Base-by-base conservation (phyloP, 2,888 invertebrate genomes). In the Hipparchia semele region DNA sequence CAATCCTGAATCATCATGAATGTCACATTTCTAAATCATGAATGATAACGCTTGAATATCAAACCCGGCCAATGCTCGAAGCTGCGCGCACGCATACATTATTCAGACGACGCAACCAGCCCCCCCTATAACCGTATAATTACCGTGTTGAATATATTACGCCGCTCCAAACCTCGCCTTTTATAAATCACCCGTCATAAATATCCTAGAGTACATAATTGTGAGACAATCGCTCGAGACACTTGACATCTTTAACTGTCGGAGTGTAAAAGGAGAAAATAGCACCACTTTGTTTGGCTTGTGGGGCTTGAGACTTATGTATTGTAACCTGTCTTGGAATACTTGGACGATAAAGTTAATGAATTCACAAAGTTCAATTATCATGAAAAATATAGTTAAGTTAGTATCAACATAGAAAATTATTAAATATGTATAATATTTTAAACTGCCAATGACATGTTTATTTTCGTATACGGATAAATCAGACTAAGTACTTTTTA, bases 131-230 rank as follows among this genome's bases (percentile, higher is more conserved):
- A 71, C 82, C 81, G 83, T 88, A 84, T 88, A 88, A 89, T 90
- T 88, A 89, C 86, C 80, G 83, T 81, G 83, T 83, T 79, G 86
- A 87, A 87, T 87, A 87, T 82, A 87, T 87, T 87, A 87, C 81
- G 73, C 72, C 83, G 74, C 73, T 81, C 82, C 77, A 82, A 81
- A 83, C 83, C 79, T 80, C 80, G 81, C 80, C 83, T 84, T 73
- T 83, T 81, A 85, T 86, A 83, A 84, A 84, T 85, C 79, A 81
- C 80, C 75, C 79, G 79, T 80, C 81, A 83, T 86, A 86, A 87
- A 87, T 85, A 85, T 80, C 75, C 64, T 77, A 73, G 73, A 74
- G 76, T 71, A 77, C 73, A 60, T 75, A 73, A 77, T 79, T 78
- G 78, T 80, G 80, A 81, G 84, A 84, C 83, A 82, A 82, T 75